These are phyloP conservation scores for Athrips mouffetella DNA, from an alignment of 2,888 invertebrate genomes.

Conservation along the genomic window DNA sequence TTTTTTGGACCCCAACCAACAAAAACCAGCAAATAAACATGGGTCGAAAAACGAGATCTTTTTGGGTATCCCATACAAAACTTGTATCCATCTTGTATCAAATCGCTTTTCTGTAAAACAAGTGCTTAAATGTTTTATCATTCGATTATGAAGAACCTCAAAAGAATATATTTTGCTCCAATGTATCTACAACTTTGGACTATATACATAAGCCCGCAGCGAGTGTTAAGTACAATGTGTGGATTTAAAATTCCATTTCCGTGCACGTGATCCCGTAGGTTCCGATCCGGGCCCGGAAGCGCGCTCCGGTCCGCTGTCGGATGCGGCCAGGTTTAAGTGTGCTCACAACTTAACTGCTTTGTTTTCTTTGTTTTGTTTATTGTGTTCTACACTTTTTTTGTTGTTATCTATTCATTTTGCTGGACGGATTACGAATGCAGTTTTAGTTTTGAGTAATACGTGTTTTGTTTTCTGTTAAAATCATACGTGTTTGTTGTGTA, in stretches of 20 bases:
- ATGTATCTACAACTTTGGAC: too few relatives aligned
- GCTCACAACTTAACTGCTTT: slow-evolving; percentile 15
- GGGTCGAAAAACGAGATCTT: too few relatives aligned
- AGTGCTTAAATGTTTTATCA: too few relatives aligned
- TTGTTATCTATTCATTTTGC: background rate
- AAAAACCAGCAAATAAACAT: too few relatives aligned
- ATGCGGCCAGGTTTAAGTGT: slow-evolving; percentile 28
- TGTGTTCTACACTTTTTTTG: background rate
- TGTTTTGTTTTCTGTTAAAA: background rate
- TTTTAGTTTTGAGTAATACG: background rate
- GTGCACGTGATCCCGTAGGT: slow-evolving; percentile 57
- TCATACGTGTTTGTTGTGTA: background rate
- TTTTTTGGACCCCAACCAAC: too few relatives aligned
- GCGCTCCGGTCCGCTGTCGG: slow-evolving; percentile 21
- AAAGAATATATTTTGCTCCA: too few relatives aligned
- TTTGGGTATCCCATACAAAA: too few relatives aligned
- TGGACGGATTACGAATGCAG: background rate
- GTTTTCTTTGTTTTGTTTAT: slow-evolving; percentile 10
- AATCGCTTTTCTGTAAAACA: too few relatives aligned
- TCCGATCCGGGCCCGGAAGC: slow-evolving; percentile 53
- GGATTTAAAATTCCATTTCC: slow-evolving; percentile 75
- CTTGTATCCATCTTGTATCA: too few relatives aligned
- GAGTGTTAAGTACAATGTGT: slow-evolving; percentile 52
- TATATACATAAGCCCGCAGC: background rate
- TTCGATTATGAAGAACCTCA: too few relatives aligned